Base-by-base conservation (phyloP, 2,888 invertebrate species). In the Altica lythri region DNA sequence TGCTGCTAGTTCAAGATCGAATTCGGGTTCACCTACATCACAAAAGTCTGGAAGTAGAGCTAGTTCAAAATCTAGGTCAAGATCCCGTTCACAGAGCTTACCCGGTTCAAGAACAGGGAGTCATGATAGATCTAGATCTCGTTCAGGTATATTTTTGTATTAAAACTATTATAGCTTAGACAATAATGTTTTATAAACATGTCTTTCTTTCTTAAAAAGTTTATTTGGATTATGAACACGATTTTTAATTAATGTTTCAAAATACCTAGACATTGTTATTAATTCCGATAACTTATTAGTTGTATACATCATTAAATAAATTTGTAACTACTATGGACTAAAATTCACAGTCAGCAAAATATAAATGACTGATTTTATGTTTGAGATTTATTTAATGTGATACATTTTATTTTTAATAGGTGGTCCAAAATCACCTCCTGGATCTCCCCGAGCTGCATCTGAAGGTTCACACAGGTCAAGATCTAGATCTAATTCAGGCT, bases 1-100 rank as follows among this genome's bases (percentile, higher is more conserved):
- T 37, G 49, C 68, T 69, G 22, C 69, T 69, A 50, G 70, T 18
- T 34, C 74, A 2, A 66, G 68, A 14, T 76, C 73, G 30, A 71
- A 71, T 13, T 76, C 78, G 2, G 56, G 61, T 34, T 66, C 67
- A n/a, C 38, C 45, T 8, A 53, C 18, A 18, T 56, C 59, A 14
- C 45, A 16, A 10, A 54, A 49, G 35, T 53, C 59, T n/a, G 35
- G 35, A 16, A 52, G 52, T 22, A 46, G 45, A 35, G 65, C 68
- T 12, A 59, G 64, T 22, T 69, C 69, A 58, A 50, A 58, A 57
- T 62, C 62, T 12, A 57, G 57, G 34, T 66, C 65, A 10, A 57
- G 65, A 52, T 65, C 67, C 16, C 46, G 77, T 42, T 75, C 74
- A 53, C 55, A 40, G 6, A 51, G 53, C 12, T 63, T 67, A 13